A percentile compares a stretch with the other conserved stretches of the same genome.
Evolutionary conservation across 2,888 invertebrate genomes (phyloP).

Genomic region (Morpho deidamia): DNA sequence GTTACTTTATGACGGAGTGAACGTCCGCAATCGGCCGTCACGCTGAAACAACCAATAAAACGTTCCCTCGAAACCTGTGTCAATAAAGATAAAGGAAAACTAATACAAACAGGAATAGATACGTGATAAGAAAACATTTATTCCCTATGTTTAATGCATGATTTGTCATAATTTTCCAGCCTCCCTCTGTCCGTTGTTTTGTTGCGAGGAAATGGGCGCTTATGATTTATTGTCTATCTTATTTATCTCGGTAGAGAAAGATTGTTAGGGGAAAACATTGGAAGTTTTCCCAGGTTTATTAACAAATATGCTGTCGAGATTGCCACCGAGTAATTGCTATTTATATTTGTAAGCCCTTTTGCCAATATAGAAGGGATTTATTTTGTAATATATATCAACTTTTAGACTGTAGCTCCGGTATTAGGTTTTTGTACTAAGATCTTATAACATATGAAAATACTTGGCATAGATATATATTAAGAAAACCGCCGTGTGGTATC

Average conservation of each 20-base stretch:
- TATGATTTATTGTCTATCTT: constrained; percentile 72
- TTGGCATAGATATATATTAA: no score
- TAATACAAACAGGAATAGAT: constrained; percentile 78
- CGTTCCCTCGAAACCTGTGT: constrained; percentile 70
- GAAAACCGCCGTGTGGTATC: no score
- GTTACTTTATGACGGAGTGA: constrained; percentile 20
- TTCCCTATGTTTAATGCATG: constrained; percentile 79
- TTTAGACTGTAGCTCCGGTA: no score
- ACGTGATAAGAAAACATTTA: constrained; percentile 79
- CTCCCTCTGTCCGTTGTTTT: constrained; percentile 70
- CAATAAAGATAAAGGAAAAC: constrained; percentile 78
- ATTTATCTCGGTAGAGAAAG: constrained; percentile 70
- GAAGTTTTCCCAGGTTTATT: constrained; percentile 58
- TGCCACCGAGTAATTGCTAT: constrained; percentile 43
- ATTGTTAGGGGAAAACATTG: constrained; percentile 55
- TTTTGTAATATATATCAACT: not conserved
- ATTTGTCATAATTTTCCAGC: constrained; percentile 77
- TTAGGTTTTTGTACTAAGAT: no score
- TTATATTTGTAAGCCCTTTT: constrained; percentile 21
- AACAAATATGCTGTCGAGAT: constrained; percentile 52
- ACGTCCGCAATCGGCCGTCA: constrained; percentile 40
- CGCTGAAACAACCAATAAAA: constrained; percentile 59
- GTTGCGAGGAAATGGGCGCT: constrained; percentile 68
- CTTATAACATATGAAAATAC: no score
- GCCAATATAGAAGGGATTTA: not conserved